Conservation (phyloP, 2,888 invertebrate genomes). For the Nebria salina region DNA sequence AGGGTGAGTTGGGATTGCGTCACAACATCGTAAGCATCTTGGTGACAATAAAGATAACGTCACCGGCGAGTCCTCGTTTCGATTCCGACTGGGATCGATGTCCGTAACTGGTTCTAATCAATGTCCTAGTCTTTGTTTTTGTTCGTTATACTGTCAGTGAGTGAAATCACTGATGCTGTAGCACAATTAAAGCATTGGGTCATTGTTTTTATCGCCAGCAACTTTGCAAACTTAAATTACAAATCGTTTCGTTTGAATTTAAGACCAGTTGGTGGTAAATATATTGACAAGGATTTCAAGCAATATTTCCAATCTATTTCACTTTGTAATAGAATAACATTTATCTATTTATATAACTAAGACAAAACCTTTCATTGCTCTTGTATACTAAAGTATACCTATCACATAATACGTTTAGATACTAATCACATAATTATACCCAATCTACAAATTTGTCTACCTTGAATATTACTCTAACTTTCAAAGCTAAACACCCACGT, state of each 20-base stretch:
- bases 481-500: too few relatives aligned
- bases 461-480: too few relatives aligned
- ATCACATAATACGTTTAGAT: too few relatives aligned
- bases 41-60: not conserved
- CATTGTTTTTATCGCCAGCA: not conserved
- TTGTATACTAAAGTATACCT: too few relatives aligned
- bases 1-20: not conserved
- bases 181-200: not conserved
- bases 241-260: constrained; percentile 20
- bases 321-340: too few relatives aligned
- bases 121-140: not conserved
- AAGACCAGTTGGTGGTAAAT: not conserved
- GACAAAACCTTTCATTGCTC: too few relatives aligned
- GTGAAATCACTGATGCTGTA: not conserved
- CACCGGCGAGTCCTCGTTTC: not conserved
- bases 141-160: not conserved
- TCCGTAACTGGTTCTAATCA: constrained; percentile 1
- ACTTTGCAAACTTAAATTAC: constrained; percentile 12
- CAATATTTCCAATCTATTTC: too few relatives aligned
- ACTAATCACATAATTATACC: too few relatives aligned
- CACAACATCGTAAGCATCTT: not conserved
- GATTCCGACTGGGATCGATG: not conserved
- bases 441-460: too few relatives aligned
- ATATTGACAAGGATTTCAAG: not conserved
- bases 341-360: too few relatives aligned